phyloP scores from a whole-genome alignment of 2,888 invertebrate genomes.

The Coenonympha arcania region DNA sequence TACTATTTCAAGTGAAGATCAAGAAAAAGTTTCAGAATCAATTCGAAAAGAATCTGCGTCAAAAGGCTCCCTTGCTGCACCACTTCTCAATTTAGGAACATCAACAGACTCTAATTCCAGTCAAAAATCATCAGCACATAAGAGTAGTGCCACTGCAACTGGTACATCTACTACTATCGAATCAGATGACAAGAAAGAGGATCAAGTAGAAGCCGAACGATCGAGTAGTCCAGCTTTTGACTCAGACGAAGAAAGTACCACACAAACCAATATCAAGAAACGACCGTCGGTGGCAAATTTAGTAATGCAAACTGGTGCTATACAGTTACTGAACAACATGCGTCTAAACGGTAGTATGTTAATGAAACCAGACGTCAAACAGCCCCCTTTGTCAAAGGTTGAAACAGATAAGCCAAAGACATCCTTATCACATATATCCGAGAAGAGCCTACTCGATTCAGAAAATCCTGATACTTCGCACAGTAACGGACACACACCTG shows the following conservation, averaged over 20 bases:
- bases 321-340: constrained; percentile 71
- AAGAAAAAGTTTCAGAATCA: constrained; percentile 71
- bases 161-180: constrained; percentile 73
- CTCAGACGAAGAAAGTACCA: constrained; percentile 91
- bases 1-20: constrained; percentile 81
- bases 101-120: constrained; percentile 76
- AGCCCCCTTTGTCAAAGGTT: constrained; percentile 50
- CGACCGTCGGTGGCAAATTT: constrained; percentile 79
- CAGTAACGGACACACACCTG: constrained; percentile 45
- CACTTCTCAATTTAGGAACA: constrained; percentile 55
- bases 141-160: constrained; percentile 74
- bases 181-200: constrained; percentile 67
- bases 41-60: constrained; percentile 58
- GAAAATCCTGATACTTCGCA: constrained; percentile 67
- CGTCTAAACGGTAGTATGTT: constrained; percentile 73
- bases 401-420: constrained; percentile 57
- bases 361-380: constrained; percentile 57
- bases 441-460: constrained; percentile 77
- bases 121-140: constrained; percentile 75
- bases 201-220: constrained; percentile 78
- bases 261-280: constrained; percentile 74
- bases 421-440: constrained; percentile 77
- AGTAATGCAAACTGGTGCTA: constrained; percentile 77
- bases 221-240: constrained; percentile 96
- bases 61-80: constrained; percentile 58